Evolutionary conservation across 2,797 vertebrate genomes (phyloP), one percentile per base, ranked within the genome.

Genomic region (Coccyzus lansbergi): DNA sequence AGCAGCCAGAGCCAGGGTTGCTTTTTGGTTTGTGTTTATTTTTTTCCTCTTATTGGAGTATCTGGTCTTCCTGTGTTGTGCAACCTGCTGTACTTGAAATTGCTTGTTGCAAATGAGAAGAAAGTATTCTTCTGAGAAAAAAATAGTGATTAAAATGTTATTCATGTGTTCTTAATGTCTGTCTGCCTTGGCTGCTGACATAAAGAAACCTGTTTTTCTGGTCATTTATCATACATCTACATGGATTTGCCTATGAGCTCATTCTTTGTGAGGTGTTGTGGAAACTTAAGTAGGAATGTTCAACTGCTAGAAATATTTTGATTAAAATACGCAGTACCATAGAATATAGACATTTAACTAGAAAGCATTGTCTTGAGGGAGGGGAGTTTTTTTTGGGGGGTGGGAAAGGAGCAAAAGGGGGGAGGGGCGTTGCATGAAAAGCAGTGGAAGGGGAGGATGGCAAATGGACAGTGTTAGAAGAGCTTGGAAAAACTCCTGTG

Each of bases 401-500:
- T 6, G 33, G 34, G 72, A 53, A 70, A 69, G 53, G 67, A 74
- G 74, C 10, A 8, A 28, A 25, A 28, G 93, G 75, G 74, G 71
- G 3, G 31, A 60, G 68, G 29, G 36, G 40, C 68, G 72, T 65
- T 94, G 72, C 64, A 80, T 96, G 96, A 95, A 97, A 97, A 96
- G 91, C 94, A 92, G 91, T 92, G 94, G 71, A 94, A 94, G 89
- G 89, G 95, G 93, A 95, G 94, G 97, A 87, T 94, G 53, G 97
- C 88, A 82, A 97, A 93, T 78, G 95, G 96, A 97, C 96, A 93
- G 93, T 95, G 93, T 96, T 96, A 94, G 95, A 97, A 96, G 96
- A 96, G 97, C 97, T 97, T 98, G 97, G 96, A 97, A 97, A 97
- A 98, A 96, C 97, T 98, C 98, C 97, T 97, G 98, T 96, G 96